A percentile compares a stretch with the other conserved stretches of the same genome.
Evolutionary conservation across 1,140 invertebrate genomes (phyloP).

Genomic region (Zaprionus gabonicus): DNA sequence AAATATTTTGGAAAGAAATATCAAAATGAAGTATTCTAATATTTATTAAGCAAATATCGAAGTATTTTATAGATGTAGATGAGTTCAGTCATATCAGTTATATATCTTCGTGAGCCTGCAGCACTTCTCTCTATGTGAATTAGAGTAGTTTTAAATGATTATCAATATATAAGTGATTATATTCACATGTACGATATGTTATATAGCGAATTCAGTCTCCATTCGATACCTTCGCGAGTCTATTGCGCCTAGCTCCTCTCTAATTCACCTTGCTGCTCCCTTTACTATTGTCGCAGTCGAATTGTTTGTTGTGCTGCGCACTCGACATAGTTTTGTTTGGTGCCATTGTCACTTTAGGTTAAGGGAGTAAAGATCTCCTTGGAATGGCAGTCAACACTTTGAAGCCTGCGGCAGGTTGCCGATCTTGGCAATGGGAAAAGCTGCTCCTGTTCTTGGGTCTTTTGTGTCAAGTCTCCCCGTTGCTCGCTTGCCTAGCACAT

Average conservation of each 20-base stretch:
- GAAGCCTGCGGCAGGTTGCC: slow-evolving; percentile 25
- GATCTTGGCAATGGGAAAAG: slow-evolving; percentile 4
- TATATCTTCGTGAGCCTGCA: background rate
- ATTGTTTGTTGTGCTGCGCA: slow-evolving; percentile 60
- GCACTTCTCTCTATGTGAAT: too few relatives aligned
- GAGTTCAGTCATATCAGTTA: background rate
- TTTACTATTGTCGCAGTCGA: background rate
- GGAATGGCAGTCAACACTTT: slow-evolving; percentile 55
- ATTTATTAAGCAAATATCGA: too few relatives aligned
- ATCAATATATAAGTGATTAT: too few relatives aligned
- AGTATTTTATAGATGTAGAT: too few relatives aligned
- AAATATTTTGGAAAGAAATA: too few relatives aligned
- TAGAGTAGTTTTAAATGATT: too few relatives aligned
- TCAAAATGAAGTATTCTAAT: too few relatives aligned
- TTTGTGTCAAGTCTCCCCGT: slow-evolving; percentile 21
- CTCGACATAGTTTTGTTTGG: slow-evolving; percentile 65
- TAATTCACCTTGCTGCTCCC: slow-evolving; percentile 4
- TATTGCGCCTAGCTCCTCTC: slow-evolving; percentile 13
- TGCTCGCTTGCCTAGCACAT: slow-evolving; percentile 42
- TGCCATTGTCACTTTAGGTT: slow-evolving; percentile 10
- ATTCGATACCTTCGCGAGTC: background rate
- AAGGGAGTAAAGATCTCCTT: slow-evolving; percentile 20
- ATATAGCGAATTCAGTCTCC: background rate
- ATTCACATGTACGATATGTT: background rate
- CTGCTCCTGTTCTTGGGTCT: background rate